These are phyloP conservation scores for Oryctes rhinoceros DNA, from an alignment of 1,140 invertebrate genomes.

Conservation along the genomic window DNA sequence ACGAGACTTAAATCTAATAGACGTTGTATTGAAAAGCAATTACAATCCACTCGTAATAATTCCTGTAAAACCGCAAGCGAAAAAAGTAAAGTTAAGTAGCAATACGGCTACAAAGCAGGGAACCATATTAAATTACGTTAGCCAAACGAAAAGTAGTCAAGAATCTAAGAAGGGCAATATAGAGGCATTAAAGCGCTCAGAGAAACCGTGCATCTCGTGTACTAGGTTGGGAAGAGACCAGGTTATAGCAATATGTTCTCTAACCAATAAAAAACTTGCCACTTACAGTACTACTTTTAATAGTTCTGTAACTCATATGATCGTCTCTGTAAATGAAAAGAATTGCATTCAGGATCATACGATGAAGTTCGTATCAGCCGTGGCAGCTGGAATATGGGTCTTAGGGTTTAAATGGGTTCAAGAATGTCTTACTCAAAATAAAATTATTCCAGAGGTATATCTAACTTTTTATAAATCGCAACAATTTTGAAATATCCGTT, in stretches of 20 bases:
- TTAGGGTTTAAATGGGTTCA: conserved; percentile 56
- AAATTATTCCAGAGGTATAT: conserved; percentile 56
- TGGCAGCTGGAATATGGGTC: conserved; percentile 59
- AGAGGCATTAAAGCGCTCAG: neutral
- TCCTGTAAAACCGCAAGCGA: neutral
- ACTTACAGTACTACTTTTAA: conserved; percentile 51
- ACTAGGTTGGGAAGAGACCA: conserved; percentile 52
- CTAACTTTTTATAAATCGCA: neutral
- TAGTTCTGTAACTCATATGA: conserved; percentile 55
- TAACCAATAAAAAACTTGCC: conserved; percentile 54
- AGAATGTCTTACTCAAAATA: conserved; percentile 54
- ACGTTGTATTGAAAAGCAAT: conserved; percentile 40
- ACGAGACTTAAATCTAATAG: conserved; percentile 38
- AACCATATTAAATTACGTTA: conserved; percentile 55
- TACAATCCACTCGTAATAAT: conserved; percentile 44
- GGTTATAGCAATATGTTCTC: conserved; percentile 49
- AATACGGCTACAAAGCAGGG: conserved; percentile 50
- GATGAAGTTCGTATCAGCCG: conserved; percentile 57
- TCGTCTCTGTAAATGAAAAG: conserved; percentile 52
- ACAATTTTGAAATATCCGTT: conserved; percentile 36
- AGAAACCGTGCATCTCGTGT: conserved; percentile 53
- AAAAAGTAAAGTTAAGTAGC: conserved; percentile 44
- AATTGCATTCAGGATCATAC: conserved; percentile 56
- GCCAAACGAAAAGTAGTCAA: conserved; percentile 16
- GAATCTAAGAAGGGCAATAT: neutral